phyloP scores from a whole-genome alignment of 2,797 vertebrate genomes.

The Crocodylus rhombifer region DNA sequence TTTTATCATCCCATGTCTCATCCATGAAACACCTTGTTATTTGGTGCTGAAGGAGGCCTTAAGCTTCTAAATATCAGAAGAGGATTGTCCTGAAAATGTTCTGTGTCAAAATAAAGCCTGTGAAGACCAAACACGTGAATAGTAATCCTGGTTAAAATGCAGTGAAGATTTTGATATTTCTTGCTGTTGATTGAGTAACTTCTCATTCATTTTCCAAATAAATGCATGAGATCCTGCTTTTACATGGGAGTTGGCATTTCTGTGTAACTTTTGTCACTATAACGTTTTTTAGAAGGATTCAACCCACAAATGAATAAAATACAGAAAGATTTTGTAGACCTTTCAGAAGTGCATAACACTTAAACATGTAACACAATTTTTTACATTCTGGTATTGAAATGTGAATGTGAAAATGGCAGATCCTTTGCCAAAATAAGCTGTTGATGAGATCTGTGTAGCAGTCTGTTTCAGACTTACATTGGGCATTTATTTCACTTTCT shows the following conservation, averaged over 20 bases:
- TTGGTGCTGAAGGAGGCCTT: not conserved
- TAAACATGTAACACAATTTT: not conserved
- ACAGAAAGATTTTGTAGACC: conserved; percentile 17
- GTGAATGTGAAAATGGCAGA: not conserved
- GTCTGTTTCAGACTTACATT: not conserved
- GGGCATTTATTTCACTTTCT: not conserved
- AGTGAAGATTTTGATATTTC: not conserved
- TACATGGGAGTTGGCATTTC: conserved; percentile 34
- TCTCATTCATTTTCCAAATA: conserved; percentile 39
- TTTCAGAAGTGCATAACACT: not conserved
- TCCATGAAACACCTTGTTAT: not conserved
- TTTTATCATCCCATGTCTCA: conserved; percentile 15
- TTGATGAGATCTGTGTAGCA: not conserved
- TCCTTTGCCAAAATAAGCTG: not conserved
- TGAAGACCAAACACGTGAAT: not conserved
- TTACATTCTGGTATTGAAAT: not conserved
- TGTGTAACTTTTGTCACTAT: not conserved
- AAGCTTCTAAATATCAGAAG: conserved; percentile 6
- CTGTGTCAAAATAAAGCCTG: conserved; percentile 3
- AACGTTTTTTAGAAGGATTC: conserved; percentile 7
- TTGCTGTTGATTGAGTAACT: conserved; percentile 20
- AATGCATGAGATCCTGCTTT: conserved; percentile 35
- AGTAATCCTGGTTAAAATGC: conserved; percentile 8
- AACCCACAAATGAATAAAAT: conserved; percentile 18
- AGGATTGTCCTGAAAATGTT: not conserved